Conservation (phyloP, 2,888 invertebrate species). For the Ecdyonurus torrentis region DNA sequence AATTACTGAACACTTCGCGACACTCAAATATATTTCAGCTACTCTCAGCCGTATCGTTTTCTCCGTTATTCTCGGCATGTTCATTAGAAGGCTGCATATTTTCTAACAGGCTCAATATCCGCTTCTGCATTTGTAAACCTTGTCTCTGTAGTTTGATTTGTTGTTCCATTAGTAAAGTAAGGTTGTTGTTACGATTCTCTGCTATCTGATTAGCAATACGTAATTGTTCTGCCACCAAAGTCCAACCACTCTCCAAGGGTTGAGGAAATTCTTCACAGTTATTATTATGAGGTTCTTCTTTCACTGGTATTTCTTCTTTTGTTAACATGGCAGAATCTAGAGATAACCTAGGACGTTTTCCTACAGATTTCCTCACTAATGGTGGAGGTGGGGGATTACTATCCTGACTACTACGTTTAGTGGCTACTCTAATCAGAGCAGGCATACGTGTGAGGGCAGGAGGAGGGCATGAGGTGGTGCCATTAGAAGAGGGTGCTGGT, state of each 20-base stretch:
- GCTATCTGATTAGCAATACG: background rate
- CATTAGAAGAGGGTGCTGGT: background rate
- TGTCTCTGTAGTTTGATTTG: constrained; percentile 1
- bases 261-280: background rate
- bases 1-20: too few relatives aligned
- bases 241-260: background rate
- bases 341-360: background rate
- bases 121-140: background rate
- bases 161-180: background rate
- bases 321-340: background rate
- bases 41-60: background rate
- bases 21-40: too few relatives aligned
- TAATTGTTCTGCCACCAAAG: background rate
- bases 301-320: background rate
- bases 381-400: background rate
- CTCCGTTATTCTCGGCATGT: background rate
- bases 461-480: background rate
- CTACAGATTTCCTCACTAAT: background rate
- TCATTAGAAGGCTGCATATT: background rate
- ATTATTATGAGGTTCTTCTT: background rate
- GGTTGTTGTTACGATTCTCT: background rate
- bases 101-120: background rate
- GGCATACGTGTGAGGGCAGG: background rate
- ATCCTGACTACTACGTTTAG: background rate
- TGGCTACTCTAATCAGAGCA: background rate